Conservation (phyloP, 1,140 invertebrate species). For the Bathynomus jamesi region DNA sequence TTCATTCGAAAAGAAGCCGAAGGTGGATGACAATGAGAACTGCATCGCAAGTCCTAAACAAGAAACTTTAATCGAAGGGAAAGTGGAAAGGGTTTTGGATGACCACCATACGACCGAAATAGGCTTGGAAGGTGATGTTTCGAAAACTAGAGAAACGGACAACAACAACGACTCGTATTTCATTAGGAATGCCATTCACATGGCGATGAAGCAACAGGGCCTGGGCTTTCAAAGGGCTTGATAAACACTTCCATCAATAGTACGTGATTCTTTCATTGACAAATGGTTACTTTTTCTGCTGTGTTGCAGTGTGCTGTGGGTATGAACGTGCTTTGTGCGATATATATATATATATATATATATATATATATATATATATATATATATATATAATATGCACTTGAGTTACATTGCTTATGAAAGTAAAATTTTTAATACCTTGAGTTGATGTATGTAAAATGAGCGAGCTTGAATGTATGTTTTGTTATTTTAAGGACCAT, state of each 20-base stretch:
- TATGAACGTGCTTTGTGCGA: background rate
- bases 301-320: background rate
- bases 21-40: constrained; percentile 4
- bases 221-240: constrained; percentile 28
- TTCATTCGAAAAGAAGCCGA: constrained; percentile 1
- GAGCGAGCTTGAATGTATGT: no score
- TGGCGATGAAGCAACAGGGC: constrained; percentile 31
- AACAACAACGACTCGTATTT: constrained; percentile 30
- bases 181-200: constrained; percentile 25
- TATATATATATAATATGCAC: background rate
- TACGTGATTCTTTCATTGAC: background rate
- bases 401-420: no score
- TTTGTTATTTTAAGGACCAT: background rate
- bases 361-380: constrained; percentile 3
- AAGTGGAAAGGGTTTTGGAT: constrained; percentile 3
- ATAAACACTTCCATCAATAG: constrained; percentile 10
- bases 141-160: no score
- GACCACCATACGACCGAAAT: constrained; percentile 5
- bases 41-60: constrained; percentile 7
- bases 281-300: background rate
- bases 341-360: constrained; percentile 2
- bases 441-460: no score
- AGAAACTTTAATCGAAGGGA: background rate
- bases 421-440: no score
- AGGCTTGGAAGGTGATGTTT: constrained; percentile 1